These are phyloP conservation scores for Oryzias woworae DNA, from an alignment of 2,113 vertebrate genomes.

Conservation along the genomic window DNA sequence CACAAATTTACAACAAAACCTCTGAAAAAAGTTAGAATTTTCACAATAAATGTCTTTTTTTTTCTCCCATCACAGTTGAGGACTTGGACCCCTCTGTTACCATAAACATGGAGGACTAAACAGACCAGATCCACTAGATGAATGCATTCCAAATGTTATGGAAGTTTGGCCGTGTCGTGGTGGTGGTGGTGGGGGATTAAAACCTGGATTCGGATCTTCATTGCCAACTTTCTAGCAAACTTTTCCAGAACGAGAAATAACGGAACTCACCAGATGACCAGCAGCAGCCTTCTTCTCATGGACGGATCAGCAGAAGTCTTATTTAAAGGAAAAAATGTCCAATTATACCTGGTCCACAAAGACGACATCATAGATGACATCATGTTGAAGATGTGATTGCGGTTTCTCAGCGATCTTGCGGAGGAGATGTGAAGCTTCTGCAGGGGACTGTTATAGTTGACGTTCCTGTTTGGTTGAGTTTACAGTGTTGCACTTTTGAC, in stretches of 20 bases:
- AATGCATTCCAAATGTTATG: conserved; percentile 42
- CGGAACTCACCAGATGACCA: conserved; percentile 20
- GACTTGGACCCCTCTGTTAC: conserved; percentile 71
- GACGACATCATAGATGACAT: background rate
- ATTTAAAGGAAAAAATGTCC: background rate
- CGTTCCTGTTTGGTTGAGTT: conserved; percentile 25
- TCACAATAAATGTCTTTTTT: background rate
- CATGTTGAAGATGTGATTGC: too few relatives aligned
- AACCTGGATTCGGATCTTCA: conserved; percentile 20
- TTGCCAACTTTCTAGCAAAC: conserved; percentile 29
- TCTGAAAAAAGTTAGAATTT: background rate
- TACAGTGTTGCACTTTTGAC: conserved; percentile 32
- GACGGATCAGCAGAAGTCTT: conserved; percentile 8
- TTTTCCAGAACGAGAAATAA: conserved; percentile 20
- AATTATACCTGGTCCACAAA: conserved; percentile 11
- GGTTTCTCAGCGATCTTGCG: background rate
- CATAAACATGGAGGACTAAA: conserved; percentile 74
- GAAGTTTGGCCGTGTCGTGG: conserved; percentile 22
- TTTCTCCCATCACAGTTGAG: conserved; percentile 61
- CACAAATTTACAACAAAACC: background rate
- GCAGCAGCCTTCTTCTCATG: conserved; percentile 8
- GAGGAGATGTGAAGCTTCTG: conserved; percentile 23
- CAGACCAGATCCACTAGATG: conserved; percentile 12
- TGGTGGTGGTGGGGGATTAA: conserved; percentile 36
- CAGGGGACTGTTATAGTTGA: conserved; percentile 18